Evolutionary conservation across 2,888 invertebrate species (phyloP).

Genomic region (Cartodere bifasciata): DNA sequence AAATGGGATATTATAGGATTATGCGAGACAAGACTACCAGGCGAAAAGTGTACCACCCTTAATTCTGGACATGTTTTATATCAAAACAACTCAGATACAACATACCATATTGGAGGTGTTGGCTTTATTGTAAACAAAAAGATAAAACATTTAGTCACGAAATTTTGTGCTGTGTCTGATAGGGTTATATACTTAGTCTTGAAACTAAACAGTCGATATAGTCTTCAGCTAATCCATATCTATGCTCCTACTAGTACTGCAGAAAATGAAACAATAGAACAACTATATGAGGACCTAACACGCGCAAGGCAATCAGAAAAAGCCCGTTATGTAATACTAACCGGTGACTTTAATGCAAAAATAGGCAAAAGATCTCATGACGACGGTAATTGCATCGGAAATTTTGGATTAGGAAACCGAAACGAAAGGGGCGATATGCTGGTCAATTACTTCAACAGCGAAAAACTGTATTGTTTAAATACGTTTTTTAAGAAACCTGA

Average conservation of each 20-base stretch:
- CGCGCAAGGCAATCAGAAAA: slow-evolving; percentile 6
- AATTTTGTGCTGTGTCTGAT: slow-evolving; percentile 3
- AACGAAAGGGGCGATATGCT: slow-evolving; percentile 9
- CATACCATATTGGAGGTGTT: slow-evolving; percentile 1
- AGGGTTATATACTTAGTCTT: slow-evolving; percentile 7
- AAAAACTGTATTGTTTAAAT: slow-evolving; percentile 9
- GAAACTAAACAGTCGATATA: slow-evolving; percentile 3
- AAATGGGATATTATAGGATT: slow-evolving; percentile 6
- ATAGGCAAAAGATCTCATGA: slow-evolving; percentile 3
- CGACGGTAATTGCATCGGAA: slow-evolving; percentile 9
- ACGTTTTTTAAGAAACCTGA: slow-evolving; percentile 8
- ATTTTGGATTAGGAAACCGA: slow-evolving; percentile 7
- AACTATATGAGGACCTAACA: slow-evolving; percentile 10
- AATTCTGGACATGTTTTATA: slow-evolving; percentile 7
- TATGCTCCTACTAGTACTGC: slow-evolving; percentile 8
- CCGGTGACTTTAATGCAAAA: slow-evolving; percentile 9
- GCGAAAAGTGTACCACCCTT: slow-evolving; percentile 6
- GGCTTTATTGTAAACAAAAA: slow-evolving; percentile 5
- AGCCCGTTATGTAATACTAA: slow-evolving; percentile 5
- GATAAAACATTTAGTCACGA: slow-evolving; percentile 6
- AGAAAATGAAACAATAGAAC: slow-evolving; percentile 7
- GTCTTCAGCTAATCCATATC: slow-evolving; percentile 5
- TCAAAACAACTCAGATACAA: slow-evolving; percentile 5
- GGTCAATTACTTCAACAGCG: slow-evolving; percentile 1
- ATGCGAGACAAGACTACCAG: slow-evolving; percentile 6